A percentile compares a stretch with the other conserved stretches of the same genome.
These are phyloP conservation scores for Enteromius afrohamiltoni DNA, from an alignment of 2,797 vertebrate genomes.

Conservation along the genomic window DNA sequence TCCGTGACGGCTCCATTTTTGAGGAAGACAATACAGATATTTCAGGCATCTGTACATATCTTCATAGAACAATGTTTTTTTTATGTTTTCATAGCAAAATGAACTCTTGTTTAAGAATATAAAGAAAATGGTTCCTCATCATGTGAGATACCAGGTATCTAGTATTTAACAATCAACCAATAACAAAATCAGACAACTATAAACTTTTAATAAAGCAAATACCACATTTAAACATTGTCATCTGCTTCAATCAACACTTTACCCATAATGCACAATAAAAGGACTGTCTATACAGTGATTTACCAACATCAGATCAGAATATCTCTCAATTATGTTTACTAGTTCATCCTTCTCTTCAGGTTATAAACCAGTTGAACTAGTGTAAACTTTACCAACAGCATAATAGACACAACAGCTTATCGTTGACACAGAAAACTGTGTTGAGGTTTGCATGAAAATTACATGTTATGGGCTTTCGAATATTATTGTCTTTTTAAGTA, in stretches of 20 bases:
- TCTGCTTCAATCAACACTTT: not conserved
- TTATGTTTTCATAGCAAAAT: not conserved
- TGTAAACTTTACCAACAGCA: slow-evolving; percentile 4
- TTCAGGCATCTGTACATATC: not conserved
- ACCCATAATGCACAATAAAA: not conserved
- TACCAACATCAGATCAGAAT: not conserved
- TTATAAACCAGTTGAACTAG: not conserved
- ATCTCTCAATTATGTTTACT: not conserved
- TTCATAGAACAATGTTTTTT: not conserved
- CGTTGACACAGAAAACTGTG: slow-evolving; percentile 17
- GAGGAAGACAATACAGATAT: not conserved
- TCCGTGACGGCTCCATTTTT: not conserved
- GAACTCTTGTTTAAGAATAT: not conserved
- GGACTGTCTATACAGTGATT: not conserved
- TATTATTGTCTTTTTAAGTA: slow-evolving; percentile 6
- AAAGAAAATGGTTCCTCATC: not conserved
- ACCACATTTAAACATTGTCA: not conserved
- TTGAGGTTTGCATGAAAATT: slow-evolving; percentile 15
- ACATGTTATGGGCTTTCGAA: not conserved
- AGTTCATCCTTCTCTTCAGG: not conserved
- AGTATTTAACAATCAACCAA: not conserved
- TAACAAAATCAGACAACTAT: not conserved
- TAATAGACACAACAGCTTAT: not conserved
- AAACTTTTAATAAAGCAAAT: slow-evolving; percentile 2
- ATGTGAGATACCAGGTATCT: not conserved